A percentile compares a stretch with the other conserved stretches of the same genome.
phyloP scores from a whole-genome alignment of 2,113 vertebrate species.

The Vidua macroura region DNA sequence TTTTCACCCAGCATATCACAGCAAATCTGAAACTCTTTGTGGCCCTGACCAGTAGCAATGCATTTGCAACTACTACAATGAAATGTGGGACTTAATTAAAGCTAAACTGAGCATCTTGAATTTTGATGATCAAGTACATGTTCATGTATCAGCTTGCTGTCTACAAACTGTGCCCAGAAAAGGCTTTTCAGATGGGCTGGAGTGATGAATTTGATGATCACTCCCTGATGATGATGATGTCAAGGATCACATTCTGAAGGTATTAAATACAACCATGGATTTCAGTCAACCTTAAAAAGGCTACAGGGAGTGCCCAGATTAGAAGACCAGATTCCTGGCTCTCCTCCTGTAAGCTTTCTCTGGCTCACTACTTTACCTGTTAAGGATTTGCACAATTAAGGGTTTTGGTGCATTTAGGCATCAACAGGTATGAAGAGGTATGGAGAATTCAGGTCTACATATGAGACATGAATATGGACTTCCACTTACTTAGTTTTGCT shows the following conservation, averaged over 20 bases:
- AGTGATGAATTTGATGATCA: not conserved
- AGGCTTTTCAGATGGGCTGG: not conserved
- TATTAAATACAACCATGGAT: not conserved
- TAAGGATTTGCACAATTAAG: not conserved
- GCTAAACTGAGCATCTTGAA: not conserved
- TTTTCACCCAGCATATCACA: accelerated
- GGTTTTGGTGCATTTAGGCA: not conserved
- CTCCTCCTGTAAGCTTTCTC: not conserved
- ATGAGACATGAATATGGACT: not conserved
- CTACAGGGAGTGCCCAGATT: not conserved
- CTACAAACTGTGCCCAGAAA: not conserved
- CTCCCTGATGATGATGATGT: not conserved
- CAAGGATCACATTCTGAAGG: not conserved
- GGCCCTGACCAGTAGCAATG: not conserved
- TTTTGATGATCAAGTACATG: not conserved
- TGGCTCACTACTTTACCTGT: not conserved
- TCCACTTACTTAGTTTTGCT: not conserved
- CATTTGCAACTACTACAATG: not conserved
- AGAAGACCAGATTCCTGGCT: not conserved
- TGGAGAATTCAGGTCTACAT: not conserved
- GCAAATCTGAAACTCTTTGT: not conserved
- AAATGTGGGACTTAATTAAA: not conserved
- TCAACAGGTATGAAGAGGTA: not conserved
- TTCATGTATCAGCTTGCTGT: not conserved
- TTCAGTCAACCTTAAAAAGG: not conserved